Conservation (phyloP, 30 jellyfish, hydroid and myxozoan genomes). For the Catostylus mosaicus region DNA sequence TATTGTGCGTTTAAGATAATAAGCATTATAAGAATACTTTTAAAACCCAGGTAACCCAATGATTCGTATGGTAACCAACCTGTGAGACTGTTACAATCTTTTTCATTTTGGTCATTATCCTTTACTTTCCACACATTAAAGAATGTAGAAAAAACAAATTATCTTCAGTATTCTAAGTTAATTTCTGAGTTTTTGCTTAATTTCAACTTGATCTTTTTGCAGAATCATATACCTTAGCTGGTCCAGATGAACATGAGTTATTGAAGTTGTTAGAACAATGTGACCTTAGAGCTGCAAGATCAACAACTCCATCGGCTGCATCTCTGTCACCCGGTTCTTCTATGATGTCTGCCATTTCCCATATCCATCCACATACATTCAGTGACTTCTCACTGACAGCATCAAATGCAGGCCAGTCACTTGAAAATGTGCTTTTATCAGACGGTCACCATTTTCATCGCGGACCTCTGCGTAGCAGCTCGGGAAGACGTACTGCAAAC, state of each 20-base stretch:
- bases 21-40: no score
- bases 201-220: not conserved
- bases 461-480: conserved; percentile 62
- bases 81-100: no score
- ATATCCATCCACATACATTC: conserved; percentile 49
- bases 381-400: conserved; percentile 54
- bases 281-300: conserved; percentile 87
- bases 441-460: conserved; percentile 29
- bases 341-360: conserved; percentile 55
- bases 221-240: conserved; percentile 75
- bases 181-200: no score
- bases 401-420: conserved; percentile 67
- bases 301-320: conserved; percentile 89
- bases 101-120: no score
- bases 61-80: no score
- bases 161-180: no score
- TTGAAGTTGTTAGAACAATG: conserved; percentile 88
- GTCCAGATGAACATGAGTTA: conserved; percentile 86
- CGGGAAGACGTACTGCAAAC: conserved; percentile 39
- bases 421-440: conserved; percentile 44
- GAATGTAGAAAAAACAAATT: no score
- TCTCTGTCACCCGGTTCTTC: conserved; percentile 82
- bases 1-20: no score
- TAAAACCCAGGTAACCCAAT: no score
- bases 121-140: no score